Base-by-base conservation (phyloP, 2,113 vertebrate species). In the Picathartes gymnocephalus region DNA sequence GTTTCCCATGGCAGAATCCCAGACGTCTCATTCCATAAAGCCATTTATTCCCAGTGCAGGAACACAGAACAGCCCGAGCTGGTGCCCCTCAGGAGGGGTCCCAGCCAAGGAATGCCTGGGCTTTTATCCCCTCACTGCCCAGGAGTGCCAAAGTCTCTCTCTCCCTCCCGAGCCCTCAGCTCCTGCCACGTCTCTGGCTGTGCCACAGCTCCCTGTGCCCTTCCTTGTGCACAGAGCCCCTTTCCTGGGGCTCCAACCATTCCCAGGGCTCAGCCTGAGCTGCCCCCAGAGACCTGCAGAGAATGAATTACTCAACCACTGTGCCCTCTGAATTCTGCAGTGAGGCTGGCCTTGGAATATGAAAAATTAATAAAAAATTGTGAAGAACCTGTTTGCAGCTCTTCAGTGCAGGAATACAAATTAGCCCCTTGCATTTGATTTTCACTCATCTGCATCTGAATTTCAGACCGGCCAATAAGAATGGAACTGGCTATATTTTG, bases 141-240 rank as follows among this genome's bases (percentile, higher is more conserved):
- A 40, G 6, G 47, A 1, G 8, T 51, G 30, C 47, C 47, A 9
- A 9, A 15, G 21, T 3, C 47, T 47, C 11, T 0, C 30, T 31
- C 2, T 70, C 11, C 56, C 40, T 47, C 19, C 56, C 16, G 47
- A 47, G 54, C 39, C 18, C 58, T 44, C 2, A 0, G 57, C 35
- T 56, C 16, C 39, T 78, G 39, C 39, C 44, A 7, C 2, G 0
- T 15, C 42, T 16, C 44, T 51, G 54, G 39, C 65, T 40, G 74
- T 79, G 57, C 48, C 60, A 8, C 37, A 65, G 19, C 22, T 37
- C 28, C 33, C 45, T 68, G 69, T 60, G 78, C 45, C 53, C 69
- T 37, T 24, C 37, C 27, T 0, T 9, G 27, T 7, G 50, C 45
- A 35, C 44, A 68, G 33, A 42, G 42, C n/a, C n/a, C 27, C 30